Evolutionary conservation across 1,140 invertebrate genomes (phyloP).

Genomic region (Bombus sibiricus): DNA sequence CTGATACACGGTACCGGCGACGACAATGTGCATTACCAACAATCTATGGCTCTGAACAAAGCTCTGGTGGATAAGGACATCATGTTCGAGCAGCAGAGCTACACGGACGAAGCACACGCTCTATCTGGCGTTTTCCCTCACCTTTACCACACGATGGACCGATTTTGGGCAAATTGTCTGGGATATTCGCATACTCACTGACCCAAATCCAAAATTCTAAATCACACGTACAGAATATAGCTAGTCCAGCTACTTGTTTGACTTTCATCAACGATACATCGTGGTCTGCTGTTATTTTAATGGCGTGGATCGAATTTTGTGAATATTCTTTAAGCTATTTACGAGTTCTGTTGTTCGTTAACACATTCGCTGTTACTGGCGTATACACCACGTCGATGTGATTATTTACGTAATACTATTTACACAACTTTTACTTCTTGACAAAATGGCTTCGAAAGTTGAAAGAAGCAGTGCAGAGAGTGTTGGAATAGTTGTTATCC

Average conservation of each 20-base stretch:
- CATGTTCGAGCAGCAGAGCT: slow-evolving; percentile 85
- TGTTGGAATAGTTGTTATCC: too few relatives aligned
- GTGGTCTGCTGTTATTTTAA: not conserved
- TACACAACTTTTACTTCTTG: too few relatives aligned
- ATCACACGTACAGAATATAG: not conserved
- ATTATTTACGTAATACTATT: not conserved
- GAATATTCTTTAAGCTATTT: not conserved
- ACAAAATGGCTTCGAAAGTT: too few relatives aligned
- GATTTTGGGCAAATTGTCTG: slow-evolving; percentile 85
- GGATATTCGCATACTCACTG: slow-evolving; percentile 44
- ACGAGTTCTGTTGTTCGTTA: not conserved
- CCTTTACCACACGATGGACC: slow-evolving; percentile 86
- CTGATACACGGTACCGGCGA: slow-evolving; percentile 86
- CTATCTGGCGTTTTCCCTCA: slow-evolving; percentile 83
- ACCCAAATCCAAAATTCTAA: not conserved
- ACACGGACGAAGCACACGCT: slow-evolving; percentile 86
- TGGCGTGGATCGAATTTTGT: not conserved
- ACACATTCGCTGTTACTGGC: not conserved
- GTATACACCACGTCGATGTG: too few relatives aligned
- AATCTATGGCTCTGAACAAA: slow-evolving; percentile 86
- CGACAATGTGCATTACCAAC: slow-evolving; percentile 89
- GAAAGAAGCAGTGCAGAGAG: too few relatives aligned
- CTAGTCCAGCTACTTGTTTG: not conserved
- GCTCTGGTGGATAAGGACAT: slow-evolving; percentile 85
- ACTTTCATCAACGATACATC: not conserved